These are phyloP conservation scores for Ophion costatus DNA, from an alignment of 2,888 invertebrate species.

Conservation along the genomic window DNA sequence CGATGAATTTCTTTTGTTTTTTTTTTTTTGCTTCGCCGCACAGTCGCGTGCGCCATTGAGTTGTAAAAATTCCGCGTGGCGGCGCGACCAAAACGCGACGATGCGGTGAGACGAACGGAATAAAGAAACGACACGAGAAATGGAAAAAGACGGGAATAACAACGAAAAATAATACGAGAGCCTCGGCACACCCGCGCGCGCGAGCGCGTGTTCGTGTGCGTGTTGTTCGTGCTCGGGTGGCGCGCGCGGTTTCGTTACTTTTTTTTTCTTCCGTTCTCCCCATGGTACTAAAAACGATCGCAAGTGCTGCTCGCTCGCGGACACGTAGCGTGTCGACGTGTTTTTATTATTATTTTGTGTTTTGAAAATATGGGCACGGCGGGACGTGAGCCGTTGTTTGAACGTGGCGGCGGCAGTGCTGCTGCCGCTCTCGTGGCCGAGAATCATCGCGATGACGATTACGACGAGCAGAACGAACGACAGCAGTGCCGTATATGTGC, in stretches of 20 bases:
- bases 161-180: not conserved
- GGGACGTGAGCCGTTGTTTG: slow-evolving; percentile 63
- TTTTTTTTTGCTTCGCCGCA: not conserved
- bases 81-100: slow-evolving; percentile 31
- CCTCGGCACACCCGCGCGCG: not conserved
- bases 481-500: slow-evolving; percentile 87
- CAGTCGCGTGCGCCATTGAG: not conserved
- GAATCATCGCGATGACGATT: slow-evolving; percentile 53
- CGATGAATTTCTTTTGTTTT: slow-evolving; percentile 1
- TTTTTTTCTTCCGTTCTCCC: not conserved
- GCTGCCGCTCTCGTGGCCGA: slow-evolving; percentile 25
- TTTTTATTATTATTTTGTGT: not conserved
- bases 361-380: slow-evolving; percentile 70
- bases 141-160: not conserved
- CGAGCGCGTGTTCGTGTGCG: not conserved
- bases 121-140: not conserved
- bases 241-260: not conserved
- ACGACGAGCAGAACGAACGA: slow-evolving; percentile 53
- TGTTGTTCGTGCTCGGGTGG: not conserved
- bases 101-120: slow-evolving; percentile 14
- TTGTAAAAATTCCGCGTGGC: slow-evolving; percentile 33
- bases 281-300: not conserved
- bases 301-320: not conserved
- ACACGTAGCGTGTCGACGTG: not conserved
- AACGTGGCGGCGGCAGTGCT: slow-evolving; percentile 63